phyloP scores from a whole-genome alignment of 2,797 vertebrate genomes.

The Chelmon rostratus region DNA sequence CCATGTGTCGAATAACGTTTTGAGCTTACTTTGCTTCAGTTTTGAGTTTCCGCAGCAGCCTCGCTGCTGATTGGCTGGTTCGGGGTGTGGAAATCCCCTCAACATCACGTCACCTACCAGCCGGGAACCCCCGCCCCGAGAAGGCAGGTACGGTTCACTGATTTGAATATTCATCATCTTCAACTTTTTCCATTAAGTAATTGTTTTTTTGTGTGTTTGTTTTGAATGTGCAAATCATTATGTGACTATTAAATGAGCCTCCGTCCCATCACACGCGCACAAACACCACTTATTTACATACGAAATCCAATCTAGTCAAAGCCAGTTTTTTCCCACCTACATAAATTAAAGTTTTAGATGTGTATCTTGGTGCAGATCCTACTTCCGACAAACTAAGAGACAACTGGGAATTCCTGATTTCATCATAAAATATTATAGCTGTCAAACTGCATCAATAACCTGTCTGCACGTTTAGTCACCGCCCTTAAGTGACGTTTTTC shows the following conservation, averaged over 20 bases:
- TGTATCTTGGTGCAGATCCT: neutral
- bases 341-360: neutral
- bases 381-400: neutral
- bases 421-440: neutral
- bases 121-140: slow-evolving; percentile 53
- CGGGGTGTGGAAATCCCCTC: slow-evolving; percentile 82
- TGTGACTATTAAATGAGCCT: neutral
- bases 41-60: slow-evolving; percentile 15
- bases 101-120: slow-evolving; percentile 47
- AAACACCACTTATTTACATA: neutral
- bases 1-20: slow-evolving; percentile 32
- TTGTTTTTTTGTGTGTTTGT: neutral
- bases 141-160: neutral
- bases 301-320: neutral
- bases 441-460: neutral
- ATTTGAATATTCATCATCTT: slow-evolving; percentile 17
- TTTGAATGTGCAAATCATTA: slow-evolving; percentile 2
- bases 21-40: fast-evolving
- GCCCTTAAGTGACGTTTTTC: neutral
- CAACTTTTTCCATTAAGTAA: neutral
- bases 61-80: slow-evolving; percentile 45
- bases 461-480: neutral
- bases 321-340: neutral
- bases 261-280: too few species aligned
- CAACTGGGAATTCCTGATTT: neutral